Evolutionary conservation across 1,140 invertebrate genomes (phyloP).

Genomic region (Matsumurasca onukii): DNA sequence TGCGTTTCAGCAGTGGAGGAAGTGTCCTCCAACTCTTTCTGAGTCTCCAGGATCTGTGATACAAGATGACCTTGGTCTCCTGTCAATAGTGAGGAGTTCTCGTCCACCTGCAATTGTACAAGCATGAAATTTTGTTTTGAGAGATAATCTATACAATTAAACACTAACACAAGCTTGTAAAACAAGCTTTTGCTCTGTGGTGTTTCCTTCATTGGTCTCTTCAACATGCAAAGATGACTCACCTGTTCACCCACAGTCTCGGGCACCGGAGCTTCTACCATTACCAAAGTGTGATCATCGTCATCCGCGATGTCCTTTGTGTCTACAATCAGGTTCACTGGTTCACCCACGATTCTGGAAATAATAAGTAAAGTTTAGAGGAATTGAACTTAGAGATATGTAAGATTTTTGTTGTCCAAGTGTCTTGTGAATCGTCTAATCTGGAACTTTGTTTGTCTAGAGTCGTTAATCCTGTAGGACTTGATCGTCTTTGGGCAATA

Average conservation of each 20-base stretch:
- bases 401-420: too few species aligned
- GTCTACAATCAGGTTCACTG: conserved; percentile 40
- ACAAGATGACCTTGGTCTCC: conserved; percentile 69
- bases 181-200: too few species aligned
- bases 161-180: too few species aligned
- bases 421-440: too few species aligned
- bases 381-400: too few species aligned
- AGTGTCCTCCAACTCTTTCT: conserved; percentile 59
- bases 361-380: conserved; percentile 21
- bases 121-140: too few species aligned
- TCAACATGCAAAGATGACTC: background rate
- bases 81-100: background rate
- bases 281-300: conserved; percentile 54
- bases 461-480: too few species aligned
- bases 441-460: too few species aligned
- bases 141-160: too few species aligned
- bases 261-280: conserved; percentile 47
- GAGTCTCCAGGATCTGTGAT: conserved; percentile 76
- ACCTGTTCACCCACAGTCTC: conserved; percentile 1
- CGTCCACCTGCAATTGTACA: conserved; percentile 40
- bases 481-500: too few species aligned
- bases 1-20: conserved; percentile 44
- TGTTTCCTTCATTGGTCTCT: too few species aligned
- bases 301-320: conserved; percentile 35
- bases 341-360: conserved; percentile 36